Evolutionary conservation across 2,113 vertebrate genomes (phyloP), one percentile per base, ranked within the genome.

Genomic region (Corydoras maculifer): DNA sequence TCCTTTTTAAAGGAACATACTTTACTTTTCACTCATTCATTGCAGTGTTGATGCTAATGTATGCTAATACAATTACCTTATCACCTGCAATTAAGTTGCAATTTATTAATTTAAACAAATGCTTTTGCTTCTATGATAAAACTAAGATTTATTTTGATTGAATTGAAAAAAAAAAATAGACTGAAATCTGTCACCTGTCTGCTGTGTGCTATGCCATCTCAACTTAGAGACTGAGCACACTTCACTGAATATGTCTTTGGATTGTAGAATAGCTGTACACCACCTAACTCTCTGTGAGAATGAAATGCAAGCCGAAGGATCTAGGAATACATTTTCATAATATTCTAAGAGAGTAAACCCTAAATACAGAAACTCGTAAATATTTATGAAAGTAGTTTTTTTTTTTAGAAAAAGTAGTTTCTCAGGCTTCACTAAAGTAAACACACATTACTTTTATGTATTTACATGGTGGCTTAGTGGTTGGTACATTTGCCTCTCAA

Each of bases 291-390:
- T 69, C 53, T 25, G 73, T 9, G 30, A 30, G 13, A 58, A 14
- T 43, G 35, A 43, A 43, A 14, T 43, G 35, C 4, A 43, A 43
- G 35, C 35, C 35, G 58, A 50, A 69, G 57, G 35, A 75, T 49
- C 54, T 51, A 13, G 9, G 63, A 70, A 62, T 71, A 14, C 1
- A 65, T 75, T 69, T 65, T 18, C 55, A 72, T 75, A 69, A 69
- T 68, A 9, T 18, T 49, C 53, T 13, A 65, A 58, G 50, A 65
- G 54, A 65, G 48, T 65, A 54, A 60, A 15, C 54, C 61, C 62
- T 50, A 65, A 69, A 65, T 72, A 63, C 43, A 70, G 67, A 63
- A 73, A 30, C 30, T 70, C 18, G 13, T 66, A 55, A 62, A 70
- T 75, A 70, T 76, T 79, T 58, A 73, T 73, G 29, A 72, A 64